These are phyloP conservation scores for Bombus ignitus DNA, from an alignment of 1,140 invertebrate genomes.

Conservation along the genomic window DNA sequence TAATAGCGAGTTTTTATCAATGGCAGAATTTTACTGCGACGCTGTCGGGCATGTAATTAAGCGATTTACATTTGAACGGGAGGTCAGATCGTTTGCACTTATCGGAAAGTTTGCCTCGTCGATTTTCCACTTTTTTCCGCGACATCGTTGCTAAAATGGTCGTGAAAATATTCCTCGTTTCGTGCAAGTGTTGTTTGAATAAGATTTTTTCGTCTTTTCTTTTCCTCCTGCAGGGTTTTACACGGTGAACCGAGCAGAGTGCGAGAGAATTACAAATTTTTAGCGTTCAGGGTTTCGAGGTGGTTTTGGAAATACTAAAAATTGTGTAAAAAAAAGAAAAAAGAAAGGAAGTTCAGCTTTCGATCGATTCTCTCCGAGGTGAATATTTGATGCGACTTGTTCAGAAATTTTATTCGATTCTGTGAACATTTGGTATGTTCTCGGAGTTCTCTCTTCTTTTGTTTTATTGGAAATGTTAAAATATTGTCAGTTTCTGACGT, in stretches of 20 bases:
- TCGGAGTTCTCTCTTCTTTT: not conserved
- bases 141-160: not conserved
- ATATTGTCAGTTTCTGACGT: not conserved
- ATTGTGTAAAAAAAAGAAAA: too few relatives aligned
- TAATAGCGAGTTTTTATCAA: slow-evolving; percentile 10
- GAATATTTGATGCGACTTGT: not conserved
- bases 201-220: not conserved
- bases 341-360: not conserved
- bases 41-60: slow-evolving; percentile 12
- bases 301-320: not conserved
- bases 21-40: not conserved
- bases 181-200: not conserved
- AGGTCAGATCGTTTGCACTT: slow-evolving; percentile 17
- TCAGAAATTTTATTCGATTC: not conserved
- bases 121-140: not conserved
- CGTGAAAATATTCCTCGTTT: not conserved
- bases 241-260: not conserved
- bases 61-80: slow-evolving; percentile 34
- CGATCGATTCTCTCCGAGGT: not conserved
- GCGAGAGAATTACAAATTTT: not conserved
- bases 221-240: not conserved
- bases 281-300: too few relatives aligned
- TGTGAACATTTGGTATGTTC: not conserved
- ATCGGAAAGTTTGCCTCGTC: not conserved
- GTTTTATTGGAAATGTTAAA: not conserved